Percentiles rank a stretch among this genome's conserved stretches.
phyloP scores from a whole-genome alignment of 2,888 invertebrate species.

The Lasioglossum villosulum region DNA sequence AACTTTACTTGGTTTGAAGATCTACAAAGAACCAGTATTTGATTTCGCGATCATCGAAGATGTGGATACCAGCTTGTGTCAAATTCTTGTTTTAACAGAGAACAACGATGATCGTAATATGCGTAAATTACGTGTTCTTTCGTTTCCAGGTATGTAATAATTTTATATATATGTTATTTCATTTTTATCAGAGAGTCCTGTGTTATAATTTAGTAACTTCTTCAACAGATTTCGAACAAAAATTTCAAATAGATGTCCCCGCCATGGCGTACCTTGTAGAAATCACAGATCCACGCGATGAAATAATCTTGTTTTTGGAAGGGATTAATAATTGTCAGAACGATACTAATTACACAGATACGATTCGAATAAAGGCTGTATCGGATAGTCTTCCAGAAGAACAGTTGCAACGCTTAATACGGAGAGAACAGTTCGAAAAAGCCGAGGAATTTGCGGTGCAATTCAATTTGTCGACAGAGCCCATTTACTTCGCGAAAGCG shows the following conservation, averaged over 20 bases:
- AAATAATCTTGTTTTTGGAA: conserved; percentile 81
- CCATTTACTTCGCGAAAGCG: conserved; percentile 84
- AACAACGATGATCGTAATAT: conserved; percentile 43
- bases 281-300: conserved; percentile 71
- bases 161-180: conserved; percentile 24
- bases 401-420: conserved; percentile 84
- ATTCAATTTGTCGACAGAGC: conserved; percentile 83
- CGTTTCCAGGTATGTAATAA: conserved; percentile 76
- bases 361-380: conserved; percentile 80
- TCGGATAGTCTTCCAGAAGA: conserved; percentile 84
- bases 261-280: conserved; percentile 76
- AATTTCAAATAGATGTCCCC: conserved; percentile 78
- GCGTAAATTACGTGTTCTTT: conserved; percentile 70
- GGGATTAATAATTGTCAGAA: conserved; percentile 60
- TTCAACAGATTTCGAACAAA: conserved; percentile 75
- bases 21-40: conserved; percentile 68
- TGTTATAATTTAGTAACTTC: not conserved
- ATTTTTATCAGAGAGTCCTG: not conserved
- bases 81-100: conserved; percentile 73
- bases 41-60: conserved; percentile 77
- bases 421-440: conserved; percentile 84
- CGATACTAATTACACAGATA: conserved; percentile 67
- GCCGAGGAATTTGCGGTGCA: conserved; percentile 85
- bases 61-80: conserved; percentile 63
- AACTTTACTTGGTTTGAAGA: conserved; percentile 74